Percentiles rank a stretch among this genome's conserved stretches.
These are phyloP conservation scores for Augochlora pura DNA, from an alignment of 1,140 invertebrate genomes.

Conservation along the genomic window DNA sequence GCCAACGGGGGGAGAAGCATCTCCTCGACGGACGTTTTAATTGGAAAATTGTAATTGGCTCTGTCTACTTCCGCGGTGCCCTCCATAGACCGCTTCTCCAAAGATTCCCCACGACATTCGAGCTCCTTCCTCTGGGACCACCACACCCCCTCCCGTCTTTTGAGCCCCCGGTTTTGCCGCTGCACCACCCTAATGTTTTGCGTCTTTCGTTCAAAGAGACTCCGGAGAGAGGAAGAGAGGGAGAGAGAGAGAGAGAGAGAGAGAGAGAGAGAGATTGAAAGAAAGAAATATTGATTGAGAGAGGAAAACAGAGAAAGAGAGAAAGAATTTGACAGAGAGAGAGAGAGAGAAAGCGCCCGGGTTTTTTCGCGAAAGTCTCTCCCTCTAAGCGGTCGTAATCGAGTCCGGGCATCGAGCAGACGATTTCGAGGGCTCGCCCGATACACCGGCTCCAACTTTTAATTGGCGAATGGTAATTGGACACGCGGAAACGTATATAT, in stretches of 20 bases:
- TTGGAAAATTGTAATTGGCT: constrained; percentile 71
- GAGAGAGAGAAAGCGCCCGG: background rate
- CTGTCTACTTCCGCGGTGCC: constrained; percentile 48
- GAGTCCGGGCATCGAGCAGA: constrained; percentile 17
- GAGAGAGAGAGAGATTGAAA: background rate
- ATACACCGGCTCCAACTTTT: constrained; percentile 58
- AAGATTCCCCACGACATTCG: constrained; percentile 47
- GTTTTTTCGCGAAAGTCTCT: background rate
- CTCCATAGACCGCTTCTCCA: constrained; percentile 29
- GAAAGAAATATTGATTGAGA: too few species aligned
- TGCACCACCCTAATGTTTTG: background rate
- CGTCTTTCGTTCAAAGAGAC: background rate
- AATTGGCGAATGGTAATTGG: constrained; percentile 68
- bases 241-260: too few species aligned
- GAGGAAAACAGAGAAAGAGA: too few species aligned
- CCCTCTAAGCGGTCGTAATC: constrained; percentile 42
- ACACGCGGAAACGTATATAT: constrained; percentile 54
- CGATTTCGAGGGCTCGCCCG: constrained; percentile 42
- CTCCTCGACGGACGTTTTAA: constrained; percentile 64
- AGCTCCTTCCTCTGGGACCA: constrained; percentile 34
- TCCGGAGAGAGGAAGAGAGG: background rate
- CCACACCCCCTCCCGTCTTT: constrained; percentile 20
- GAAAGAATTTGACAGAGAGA: too few species aligned
- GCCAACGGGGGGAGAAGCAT: constrained; percentile 33
- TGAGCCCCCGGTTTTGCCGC: background rate